Evolutionary conservation across 2,113 vertebrate species (phyloP), one percentile per base, ranked within the genome.

Genomic region (Deroptyus accipitrinus): DNA sequence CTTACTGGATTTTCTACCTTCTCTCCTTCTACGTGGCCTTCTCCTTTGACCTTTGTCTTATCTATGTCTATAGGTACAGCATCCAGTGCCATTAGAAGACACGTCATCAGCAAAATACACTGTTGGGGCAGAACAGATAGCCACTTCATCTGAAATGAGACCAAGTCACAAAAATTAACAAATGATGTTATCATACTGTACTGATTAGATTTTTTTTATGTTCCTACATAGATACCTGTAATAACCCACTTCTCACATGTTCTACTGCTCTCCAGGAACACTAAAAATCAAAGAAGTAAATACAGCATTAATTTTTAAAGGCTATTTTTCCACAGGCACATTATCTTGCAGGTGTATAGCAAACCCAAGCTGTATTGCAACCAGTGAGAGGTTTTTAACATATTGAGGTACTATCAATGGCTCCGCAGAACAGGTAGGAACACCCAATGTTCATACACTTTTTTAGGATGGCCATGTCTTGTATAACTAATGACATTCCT

Each of bases 11-110:
- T 98, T 64, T 98, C 98, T 92, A 99, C 96, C 76, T 98, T 97
- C 51, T 98, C 98, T 59, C 98, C 98, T 18, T 98, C 97, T 92
- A 98, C 97, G 0, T 98, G 97, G 31, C 97, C 90, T 55, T 91
- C 78, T 88, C 92, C 90, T 94, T 98, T 98, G 49, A 99, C 98
- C 97, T 99, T 99, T 41, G 99, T 99, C 97, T 99, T 99, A 90
- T 99, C 99, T 83, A 99, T 97, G 48, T 99, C 98, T 92, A 99
- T 99, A 76, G 99, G 99, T 84, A 99, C 99, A 73, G 99, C 98
- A 92, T 98, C 97, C 35, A 98, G 92, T 74, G 87, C 95, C 88
- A 98, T 80, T 57, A 98, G 95, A 82, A 98, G 95, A 94, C 97
- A 97, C 10, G 98, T 88, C 80, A 99, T 72, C 93, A 98, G 92